A percentile compares a stretch with the other conserved stretches of the same genome.
Evolutionary conservation across 2,113 vertebrate species (phyloP).

Genomic region (Pungitius pungitius): DNA sequence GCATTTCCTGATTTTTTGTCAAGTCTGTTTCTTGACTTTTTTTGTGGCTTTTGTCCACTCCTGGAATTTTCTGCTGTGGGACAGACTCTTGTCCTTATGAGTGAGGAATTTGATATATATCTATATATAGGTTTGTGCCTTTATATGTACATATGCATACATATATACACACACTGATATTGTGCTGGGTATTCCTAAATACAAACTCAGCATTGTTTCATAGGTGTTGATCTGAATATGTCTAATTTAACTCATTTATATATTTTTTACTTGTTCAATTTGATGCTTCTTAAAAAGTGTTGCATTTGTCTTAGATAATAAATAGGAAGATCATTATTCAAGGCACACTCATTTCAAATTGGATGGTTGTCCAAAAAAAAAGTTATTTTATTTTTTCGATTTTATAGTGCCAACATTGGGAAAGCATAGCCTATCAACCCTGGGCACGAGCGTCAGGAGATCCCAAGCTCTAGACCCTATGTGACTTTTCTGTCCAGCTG

Average conservation of each 20-base stretch:
- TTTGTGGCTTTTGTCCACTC: constrained; percentile 69
- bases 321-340: constrained; percentile 98
- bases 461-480: constrained; percentile 86
- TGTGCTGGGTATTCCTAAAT: constrained; percentile 86
- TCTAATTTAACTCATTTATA: constrained; percentile 40
- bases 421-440: constrained; percentile 92
- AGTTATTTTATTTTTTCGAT: constrained; percentile 55
- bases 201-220: constrained; percentile 61
- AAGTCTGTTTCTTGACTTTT: constrained; percentile 73
- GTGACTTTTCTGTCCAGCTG: constrained; percentile 54
- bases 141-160: constrained; percentile 79
- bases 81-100: constrained; percentile 65
- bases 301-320: constrained; percentile 96
- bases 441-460: constrained; percentile 90
- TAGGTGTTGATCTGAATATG: constrained; percentile 53
- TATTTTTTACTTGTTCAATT: constrained; percentile 76
- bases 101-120: constrained; percentile 73
- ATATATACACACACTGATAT: constrained; percentile 81
- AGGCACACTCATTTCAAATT: constrained; percentile 98
- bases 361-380: constrained; percentile 94
- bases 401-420: constrained; percentile 96
- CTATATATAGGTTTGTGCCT: constrained; percentile 76
- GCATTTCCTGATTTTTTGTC: constrained; percentile 89
- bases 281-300: constrained; percentile 87
- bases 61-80: constrained; percentile 64